Evolutionary conservation across 2,797 vertebrate species (phyloP).

Genomic region (Alosa sapidissima): DNA sequence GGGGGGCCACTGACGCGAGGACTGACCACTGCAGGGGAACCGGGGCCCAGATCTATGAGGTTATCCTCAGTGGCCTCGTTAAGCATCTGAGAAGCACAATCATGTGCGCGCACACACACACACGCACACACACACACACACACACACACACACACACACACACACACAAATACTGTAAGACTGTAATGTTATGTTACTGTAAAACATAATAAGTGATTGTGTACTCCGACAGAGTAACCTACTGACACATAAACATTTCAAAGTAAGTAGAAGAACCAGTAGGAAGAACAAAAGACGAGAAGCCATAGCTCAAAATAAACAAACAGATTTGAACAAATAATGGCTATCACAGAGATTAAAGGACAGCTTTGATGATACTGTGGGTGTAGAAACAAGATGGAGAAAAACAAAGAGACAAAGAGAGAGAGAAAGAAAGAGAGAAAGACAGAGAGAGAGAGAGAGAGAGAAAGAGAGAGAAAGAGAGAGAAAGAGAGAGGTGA

Average conservation of each 20-base stretch:
- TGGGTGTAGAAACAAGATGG: neutral
- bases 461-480: neutral
- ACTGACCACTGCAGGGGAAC: slow-evolving; percentile 93
- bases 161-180: neutral
- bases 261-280: neutral
- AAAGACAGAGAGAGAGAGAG: too few species aligned
- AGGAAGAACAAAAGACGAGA: neutral
- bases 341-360: neutral
- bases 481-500: too few species aligned
- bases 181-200: too few species aligned
- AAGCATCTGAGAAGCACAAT: slow-evolving; percentile 76
- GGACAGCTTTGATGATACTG: neutral
- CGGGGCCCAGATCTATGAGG: slow-evolving; percentile 94
- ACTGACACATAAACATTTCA: neutral
- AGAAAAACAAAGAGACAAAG: neutral
- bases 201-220: neutral
- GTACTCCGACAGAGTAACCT: neutral
- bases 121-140: neutral
- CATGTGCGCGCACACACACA: neutral
- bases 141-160: neutral
- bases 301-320: neutral
- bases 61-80: slow-evolving; percentile 92
- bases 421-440: neutral
- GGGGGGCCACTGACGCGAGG: slow-evolving; percentile 76
- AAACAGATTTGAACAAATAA: neutral